phyloP scores from a whole-genome alignment of 2,797 vertebrate genomes.

The Caiman crocodilus region DNA sequence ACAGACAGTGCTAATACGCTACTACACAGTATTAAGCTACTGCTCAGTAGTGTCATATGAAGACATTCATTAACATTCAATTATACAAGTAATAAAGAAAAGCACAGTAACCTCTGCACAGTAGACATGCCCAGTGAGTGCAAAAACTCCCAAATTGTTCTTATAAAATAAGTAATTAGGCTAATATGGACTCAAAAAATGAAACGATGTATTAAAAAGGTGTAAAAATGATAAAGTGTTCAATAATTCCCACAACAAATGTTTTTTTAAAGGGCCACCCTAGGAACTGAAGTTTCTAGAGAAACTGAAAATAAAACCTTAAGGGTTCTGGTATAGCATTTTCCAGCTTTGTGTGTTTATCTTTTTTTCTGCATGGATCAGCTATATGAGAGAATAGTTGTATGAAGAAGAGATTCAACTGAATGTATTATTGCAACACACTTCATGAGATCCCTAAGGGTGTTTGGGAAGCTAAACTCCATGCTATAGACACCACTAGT shows the following conservation, averaged over 20 bases:
- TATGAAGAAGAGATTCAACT: neutral
- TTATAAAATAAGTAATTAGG: slow-evolving; percentile 61
- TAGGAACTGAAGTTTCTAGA: slow-evolving; percentile 52
- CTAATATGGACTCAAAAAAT: slow-evolving; percentile 53
- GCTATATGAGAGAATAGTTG: slow-evolving; percentile 50
- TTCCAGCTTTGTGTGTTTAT: slow-evolving; percentile 70
- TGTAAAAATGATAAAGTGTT: slow-evolving; percentile 68
- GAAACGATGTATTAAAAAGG: slow-evolving; percentile 62
- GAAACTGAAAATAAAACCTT: slow-evolving; percentile 22
- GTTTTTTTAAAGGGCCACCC: slow-evolving; percentile 70
- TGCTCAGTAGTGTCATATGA: no score
- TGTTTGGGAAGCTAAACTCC: neutral
- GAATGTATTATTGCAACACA: neutral
- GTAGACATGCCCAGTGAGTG: neutral
- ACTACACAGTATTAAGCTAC: neutral
- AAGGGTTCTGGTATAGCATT: slow-evolving; percentile 55
- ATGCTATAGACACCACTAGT: neutral
- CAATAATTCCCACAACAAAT: slow-evolving; percentile 69
- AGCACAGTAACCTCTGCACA: no score
- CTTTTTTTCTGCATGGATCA: slow-evolving; percentile 13
- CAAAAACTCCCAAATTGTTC: slow-evolving; percentile 64
- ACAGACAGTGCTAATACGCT: no score
- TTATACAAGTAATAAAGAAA: no score
- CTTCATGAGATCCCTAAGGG: neutral
- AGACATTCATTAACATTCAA: no score